Base-by-base conservation (phyloP, 2,888 invertebrate species). In the Tenthredo livida region DNA sequence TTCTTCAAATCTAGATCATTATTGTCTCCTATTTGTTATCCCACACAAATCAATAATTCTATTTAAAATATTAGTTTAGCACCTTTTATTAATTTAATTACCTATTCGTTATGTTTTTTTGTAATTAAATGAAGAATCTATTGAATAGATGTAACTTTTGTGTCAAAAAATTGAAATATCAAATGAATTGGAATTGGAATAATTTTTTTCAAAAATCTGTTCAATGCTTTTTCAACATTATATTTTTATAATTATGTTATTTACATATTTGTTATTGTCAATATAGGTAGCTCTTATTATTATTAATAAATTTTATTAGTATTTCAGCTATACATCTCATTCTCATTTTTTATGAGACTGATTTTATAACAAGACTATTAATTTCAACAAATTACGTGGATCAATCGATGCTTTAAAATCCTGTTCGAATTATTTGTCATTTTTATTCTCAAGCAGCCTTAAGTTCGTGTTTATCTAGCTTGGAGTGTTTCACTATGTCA, bases 191-290 rank as follows among this genome's bases (percentile, higher is more conserved):
- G 4, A 61, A 61, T 58, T 77, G 1, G 61, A 78, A 61, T 77
- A n/a, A 80, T 1, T 21, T 78, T 6, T 61, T n/a, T 21, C 9
- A 12, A 25, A 40, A 54, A 61, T 5, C 33, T 40, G 21, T 80
- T 80, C 58, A 80, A 80, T 80, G 61, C 33, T 80, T 80, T 61
- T 80, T 80, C 61, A 80, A 80, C 12, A 80, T 80, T 61, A n/a
- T 61, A n/a, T 61, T 58, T 33, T 61, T 61, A 40, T 61, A 80
- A 80, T 80, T 80, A 80, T 80, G 80, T 80, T 80, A 61, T 61
- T 80, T 37, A 61, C 40, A 40, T 61, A 80, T 61, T 80, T 61
- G 37, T 40, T 61, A 77, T 54, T 54, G 29, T 50, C 25, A 77
- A 54, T 54, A 54, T 77, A 17, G 33, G 43, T 77, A 17, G 33